A percentile compares a stretch with the other conserved stretches of the same genome.
phyloP scores from a whole-genome alignment of 2,797 vertebrate species.

The Paguma larvata region DNA sequence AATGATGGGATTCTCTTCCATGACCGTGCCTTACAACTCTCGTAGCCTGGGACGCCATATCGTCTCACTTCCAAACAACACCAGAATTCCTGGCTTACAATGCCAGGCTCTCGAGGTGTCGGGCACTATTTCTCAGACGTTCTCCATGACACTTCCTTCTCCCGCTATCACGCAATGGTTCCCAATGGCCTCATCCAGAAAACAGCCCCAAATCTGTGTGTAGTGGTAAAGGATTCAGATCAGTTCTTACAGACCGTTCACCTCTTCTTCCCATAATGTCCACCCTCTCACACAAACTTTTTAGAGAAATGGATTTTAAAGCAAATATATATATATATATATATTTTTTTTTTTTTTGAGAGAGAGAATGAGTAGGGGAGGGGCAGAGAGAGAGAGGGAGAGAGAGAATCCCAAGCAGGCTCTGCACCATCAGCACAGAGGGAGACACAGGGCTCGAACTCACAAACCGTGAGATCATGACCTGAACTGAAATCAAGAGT shows the following conservation, averaged over 20 bases:
- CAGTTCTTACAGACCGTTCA: not conserved
- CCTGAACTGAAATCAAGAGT: too few species aligned
- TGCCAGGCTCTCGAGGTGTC: not conserved
- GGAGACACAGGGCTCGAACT: too few species aligned
- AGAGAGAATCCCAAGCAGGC: too few species aligned
- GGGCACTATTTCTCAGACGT: not conserved
- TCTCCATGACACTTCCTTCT: not conserved
- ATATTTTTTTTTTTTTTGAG: too few species aligned
- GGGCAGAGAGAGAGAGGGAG: too few species aligned
- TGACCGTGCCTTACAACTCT: not conserved
- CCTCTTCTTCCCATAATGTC: not conserved
- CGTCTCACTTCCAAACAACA: not conserved
- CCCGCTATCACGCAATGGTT: not conserved
- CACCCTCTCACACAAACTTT: not conserved
- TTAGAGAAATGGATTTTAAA: constrained; percentile 1
- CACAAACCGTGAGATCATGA: too few species aligned
- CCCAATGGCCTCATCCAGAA: not conserved
- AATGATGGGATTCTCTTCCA: not conserved
- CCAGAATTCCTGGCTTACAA: not conserved
- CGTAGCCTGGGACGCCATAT: not conserved
- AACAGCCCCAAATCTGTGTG: not conserved
- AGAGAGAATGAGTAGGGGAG: too few species aligned
- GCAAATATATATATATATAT: too few species aligned
- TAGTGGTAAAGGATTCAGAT: not conserved
- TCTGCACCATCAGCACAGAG: too few species aligned